Evolutionary conservation across 2,797 vertebrate species (phyloP).

Genomic region (Melanotaenia maccullochi): DNA sequence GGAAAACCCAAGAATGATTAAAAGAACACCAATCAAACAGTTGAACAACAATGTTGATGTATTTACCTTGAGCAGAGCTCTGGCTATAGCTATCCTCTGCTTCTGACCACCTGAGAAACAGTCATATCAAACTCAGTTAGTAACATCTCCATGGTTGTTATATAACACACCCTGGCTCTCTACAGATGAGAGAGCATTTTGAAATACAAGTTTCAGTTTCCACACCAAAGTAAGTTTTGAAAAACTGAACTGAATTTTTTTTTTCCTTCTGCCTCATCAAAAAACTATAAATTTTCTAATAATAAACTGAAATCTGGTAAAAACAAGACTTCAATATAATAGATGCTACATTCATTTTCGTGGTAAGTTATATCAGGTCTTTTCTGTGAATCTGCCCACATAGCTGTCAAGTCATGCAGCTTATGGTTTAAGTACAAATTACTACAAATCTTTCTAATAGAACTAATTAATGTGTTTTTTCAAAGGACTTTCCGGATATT

Average conservation of each 20-base stretch:
- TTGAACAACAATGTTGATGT: background rate
- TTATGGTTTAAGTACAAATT: too few species aligned
- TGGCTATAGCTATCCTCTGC: conserved; percentile 96
- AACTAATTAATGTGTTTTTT: background rate
- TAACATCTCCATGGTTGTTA: background rate
- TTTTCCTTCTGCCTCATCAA: background rate
- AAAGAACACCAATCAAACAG: background rate
- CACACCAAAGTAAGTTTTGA: background rate
- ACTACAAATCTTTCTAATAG: too few species aligned
- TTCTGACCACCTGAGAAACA: conserved; percentile 92
- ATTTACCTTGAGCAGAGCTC: conserved; percentile 93
- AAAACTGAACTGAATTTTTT: background rate
- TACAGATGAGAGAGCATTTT: background rate
- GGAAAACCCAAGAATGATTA: background rate
- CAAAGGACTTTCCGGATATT: background rate
- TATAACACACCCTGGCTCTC: background rate
- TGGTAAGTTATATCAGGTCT: background rate
- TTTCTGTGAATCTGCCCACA: background rate
- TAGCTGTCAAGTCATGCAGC: too few species aligned
- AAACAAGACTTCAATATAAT: background rate
- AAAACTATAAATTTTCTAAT: background rate
- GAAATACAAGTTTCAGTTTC: background rate
- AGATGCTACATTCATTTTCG: background rate
- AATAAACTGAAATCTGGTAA: background rate
- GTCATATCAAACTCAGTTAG: conserved; percentile 21